These are phyloP conservation scores for Imbricaverruca yamaguchii DNA, from an alignment of 2,888 invertebrate genomes.

Conservation along the genomic window DNA sequence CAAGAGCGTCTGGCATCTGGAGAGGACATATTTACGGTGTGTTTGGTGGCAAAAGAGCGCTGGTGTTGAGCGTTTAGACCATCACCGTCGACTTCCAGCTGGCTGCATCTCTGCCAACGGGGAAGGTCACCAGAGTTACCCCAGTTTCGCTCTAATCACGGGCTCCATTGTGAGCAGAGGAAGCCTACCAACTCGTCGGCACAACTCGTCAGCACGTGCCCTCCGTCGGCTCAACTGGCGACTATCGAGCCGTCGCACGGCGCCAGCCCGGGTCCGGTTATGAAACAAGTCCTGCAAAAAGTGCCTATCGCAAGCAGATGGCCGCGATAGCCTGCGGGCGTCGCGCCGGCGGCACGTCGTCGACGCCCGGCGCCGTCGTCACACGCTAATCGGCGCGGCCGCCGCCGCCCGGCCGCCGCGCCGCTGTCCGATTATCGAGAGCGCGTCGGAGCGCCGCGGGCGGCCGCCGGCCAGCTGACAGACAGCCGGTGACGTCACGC, in stretches of 20 bases:
- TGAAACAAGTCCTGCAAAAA: not conserved
- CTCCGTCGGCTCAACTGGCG: too few relatives aligned
- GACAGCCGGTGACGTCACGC: not conserved
- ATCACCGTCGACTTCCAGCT: too few relatives aligned
- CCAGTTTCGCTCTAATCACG: too few relatives aligned
- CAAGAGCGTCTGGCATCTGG: too few relatives aligned
- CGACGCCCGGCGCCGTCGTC: not conserved
- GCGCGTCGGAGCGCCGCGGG: not conserved
- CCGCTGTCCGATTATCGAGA: not conserved
- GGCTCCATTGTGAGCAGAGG: too few relatives aligned
- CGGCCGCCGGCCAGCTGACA: not conserved
- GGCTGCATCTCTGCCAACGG: too few relatives aligned
- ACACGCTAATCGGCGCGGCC: not conserved
- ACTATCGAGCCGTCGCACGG: not conserved
- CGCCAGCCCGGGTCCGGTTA: not conserved
- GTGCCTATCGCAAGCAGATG: not conserved
- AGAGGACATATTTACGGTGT: too few relatives aligned
- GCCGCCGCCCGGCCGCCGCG: not conserved
- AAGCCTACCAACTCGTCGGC: too few relatives aligned
- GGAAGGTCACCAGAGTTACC: too few relatives aligned
- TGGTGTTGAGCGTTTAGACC: too few relatives aligned
- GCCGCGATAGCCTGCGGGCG: not conserved
- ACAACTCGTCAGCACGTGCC: too few relatives aligned
- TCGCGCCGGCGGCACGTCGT: not conserved
- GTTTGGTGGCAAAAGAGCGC: too few relatives aligned